Evolutionary conservation across 2,797 vertebrate species (phyloP).

Genomic region (Dallia pectoralis): DNA sequence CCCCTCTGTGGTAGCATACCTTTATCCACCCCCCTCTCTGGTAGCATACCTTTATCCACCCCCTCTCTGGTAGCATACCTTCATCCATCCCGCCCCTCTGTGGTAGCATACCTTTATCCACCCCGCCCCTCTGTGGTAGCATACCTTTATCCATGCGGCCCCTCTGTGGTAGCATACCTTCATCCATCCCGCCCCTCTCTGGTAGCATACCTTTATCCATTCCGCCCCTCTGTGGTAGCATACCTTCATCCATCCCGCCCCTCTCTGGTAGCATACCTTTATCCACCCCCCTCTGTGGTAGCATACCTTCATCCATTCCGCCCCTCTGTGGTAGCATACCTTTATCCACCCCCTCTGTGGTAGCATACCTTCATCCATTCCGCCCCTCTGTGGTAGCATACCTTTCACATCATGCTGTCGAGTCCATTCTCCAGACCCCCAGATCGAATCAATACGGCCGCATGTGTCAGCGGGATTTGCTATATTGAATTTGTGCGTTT

Average conservation of each 20-base stretch:
- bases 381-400: background rate
- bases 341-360: background rate
- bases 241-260: background rate
- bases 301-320: background rate
- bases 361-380: background rate
- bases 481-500: slow-evolving; percentile 19
- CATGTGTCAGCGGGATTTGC: slow-evolving; percentile 13
- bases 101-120: background rate
- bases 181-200: background rate
- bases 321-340: background rate
- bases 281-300: background rate
- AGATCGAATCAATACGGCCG: slow-evolving; percentile 12
- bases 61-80: background rate
- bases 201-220: background rate
- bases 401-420: background rate
- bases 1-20: background rate
- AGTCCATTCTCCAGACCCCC: background rate
- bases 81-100: background rate
- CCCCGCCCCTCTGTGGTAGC: background rate
- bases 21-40: background rate
- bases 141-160: background rate
- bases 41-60: background rate
- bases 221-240: background rate
- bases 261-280: background rate
- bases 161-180: background rate